Base-by-base conservation (phyloP, 2,888 invertebrate species). In the Eupsilia transversa region DNA sequence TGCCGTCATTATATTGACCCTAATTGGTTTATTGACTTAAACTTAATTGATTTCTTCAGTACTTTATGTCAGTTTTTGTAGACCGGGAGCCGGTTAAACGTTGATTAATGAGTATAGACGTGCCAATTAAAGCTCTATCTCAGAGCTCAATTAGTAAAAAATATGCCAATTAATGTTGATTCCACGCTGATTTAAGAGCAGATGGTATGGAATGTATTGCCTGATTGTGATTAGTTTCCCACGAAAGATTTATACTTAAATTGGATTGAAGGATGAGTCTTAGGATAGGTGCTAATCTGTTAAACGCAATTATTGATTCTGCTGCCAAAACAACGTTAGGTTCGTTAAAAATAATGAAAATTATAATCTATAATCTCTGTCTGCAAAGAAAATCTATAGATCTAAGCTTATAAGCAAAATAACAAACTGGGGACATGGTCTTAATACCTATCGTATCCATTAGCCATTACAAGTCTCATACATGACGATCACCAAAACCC, bases 1-100 rank as follows among this genome's bases (percentile, higher is more conserved):
- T 76, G n/a, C 71, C 70, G 57, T 23, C 33, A 57, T 75, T 74
- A 61, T 70, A 75, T 63, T 80, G 71, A 35, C 72, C 80, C 54
- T 83, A 77, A 79, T 80, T 78, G 72, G 76, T 79, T 80, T 70
- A 80, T 76, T 79, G 72, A 66, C 72, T 74, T 71, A 49, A 35
- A 61, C 4, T 71, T 83, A 79, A 86, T 85, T 77, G 69, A 81
- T 85, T 86, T 74, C 61, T 78, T 71, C 41, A 74, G 70, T 65
- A 74, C n/a, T 33, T 72, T 27, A 56, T 54, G 30, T 41, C 74
- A 57, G 71, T 65, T 74, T 82, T 72, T 75, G 30, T 76, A 46
- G 63, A 74, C 61, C 76, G 59, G 76, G 72, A 80, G 79, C 74
- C 14, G n/a, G 61, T 64, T 74, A 77, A 77, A 77, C 9, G 10